Percentiles rank a stretch among this genome's conserved stretches.
Conservation (phyloP, 2,888 invertebrate species). For the Pammene fasciana region DNA sequence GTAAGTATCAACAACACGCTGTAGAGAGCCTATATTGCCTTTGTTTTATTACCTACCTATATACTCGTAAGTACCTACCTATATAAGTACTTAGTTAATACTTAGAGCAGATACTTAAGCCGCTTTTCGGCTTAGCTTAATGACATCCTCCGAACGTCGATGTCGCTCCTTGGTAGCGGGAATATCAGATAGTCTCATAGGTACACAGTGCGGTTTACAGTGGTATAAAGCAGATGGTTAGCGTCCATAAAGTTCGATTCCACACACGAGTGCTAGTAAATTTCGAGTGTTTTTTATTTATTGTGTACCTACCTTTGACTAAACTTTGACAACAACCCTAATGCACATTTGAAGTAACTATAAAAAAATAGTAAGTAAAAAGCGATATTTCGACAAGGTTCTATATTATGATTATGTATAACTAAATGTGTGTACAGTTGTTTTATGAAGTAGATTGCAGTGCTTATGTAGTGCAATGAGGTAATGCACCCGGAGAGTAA, state of each 20-base stretch:
- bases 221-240: no score
- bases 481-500: slow-evolving; percentile 25
- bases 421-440: not conserved
- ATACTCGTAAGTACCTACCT: slow-evolving; percentile 11
- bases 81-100: slow-evolving; percentile 9
- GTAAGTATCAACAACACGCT: slow-evolving; percentile 1
- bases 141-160: slow-evolving; percentile 34
- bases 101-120: slow-evolving; percentile 33
- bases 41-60: slow-evolving; percentile 1
- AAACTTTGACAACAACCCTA: no score
- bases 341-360: no score
- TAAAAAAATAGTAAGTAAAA: no score
- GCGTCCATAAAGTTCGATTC: no score
- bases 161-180: slow-evolving; percentile 18
- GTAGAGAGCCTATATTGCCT: slow-evolving; percentile 2
- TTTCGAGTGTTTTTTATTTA: no score
- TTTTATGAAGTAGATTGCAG: not conserved
- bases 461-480: slow-evolving; percentile 25
- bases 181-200: not conserved
- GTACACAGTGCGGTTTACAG: no score
- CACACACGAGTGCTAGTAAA: no score
- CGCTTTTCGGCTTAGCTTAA: slow-evolving; percentile 37
- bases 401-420: no score
- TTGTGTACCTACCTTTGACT: no score
- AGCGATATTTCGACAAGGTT: no score